Conservation (phyloP, 2,113 vertebrate species). For the Poeciliopsis prolifica region DNA sequence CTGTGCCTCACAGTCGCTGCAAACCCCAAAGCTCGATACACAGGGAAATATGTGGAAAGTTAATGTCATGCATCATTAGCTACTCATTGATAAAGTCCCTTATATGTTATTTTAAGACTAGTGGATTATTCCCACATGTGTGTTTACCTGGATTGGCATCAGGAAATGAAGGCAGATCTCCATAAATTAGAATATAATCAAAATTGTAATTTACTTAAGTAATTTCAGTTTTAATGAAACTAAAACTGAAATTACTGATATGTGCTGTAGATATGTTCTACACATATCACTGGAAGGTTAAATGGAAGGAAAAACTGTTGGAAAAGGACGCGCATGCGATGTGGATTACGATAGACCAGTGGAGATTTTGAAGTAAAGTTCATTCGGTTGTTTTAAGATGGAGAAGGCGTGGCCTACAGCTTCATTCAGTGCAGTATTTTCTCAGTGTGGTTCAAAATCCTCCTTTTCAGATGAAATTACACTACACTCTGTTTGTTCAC, state of each 20-base stretch:
- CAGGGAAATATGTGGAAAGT: conserved; percentile 46
- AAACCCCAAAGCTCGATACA: conserved; percentile 25
- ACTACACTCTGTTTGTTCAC: too few relatives aligned
- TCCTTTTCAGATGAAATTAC: too few relatives aligned
- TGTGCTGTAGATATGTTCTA: not conserved
- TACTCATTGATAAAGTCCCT: conserved; percentile 12
- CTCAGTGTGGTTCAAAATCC: too few relatives aligned
- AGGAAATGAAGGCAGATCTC: not conserved
- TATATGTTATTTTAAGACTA: conserved; percentile 18
- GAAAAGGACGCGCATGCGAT: too few relatives aligned
- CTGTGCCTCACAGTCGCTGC: conserved; percentile 16
- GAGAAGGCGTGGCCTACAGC: too few relatives aligned
- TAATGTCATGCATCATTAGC: conserved; percentile 31
- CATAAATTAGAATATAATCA: not conserved
- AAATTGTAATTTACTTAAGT: not conserved
- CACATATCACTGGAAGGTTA: not conserved
- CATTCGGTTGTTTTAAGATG: too few relatives aligned
- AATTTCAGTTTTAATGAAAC: not conserved
- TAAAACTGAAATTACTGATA: not conserved
- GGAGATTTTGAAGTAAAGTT: too few relatives aligned
- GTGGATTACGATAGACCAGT: too few relatives aligned
- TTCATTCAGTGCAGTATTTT: too few relatives aligned
- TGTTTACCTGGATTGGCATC: conserved; percentile 59
- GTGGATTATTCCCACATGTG: conserved; percentile 33
- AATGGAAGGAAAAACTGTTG: too few relatives aligned